Evolutionary conservation across 2,888 invertebrate genomes (phyloP), one percentile per base, ranked within the genome.

Genomic region (Nephrocerus scutellatus): DNA sequence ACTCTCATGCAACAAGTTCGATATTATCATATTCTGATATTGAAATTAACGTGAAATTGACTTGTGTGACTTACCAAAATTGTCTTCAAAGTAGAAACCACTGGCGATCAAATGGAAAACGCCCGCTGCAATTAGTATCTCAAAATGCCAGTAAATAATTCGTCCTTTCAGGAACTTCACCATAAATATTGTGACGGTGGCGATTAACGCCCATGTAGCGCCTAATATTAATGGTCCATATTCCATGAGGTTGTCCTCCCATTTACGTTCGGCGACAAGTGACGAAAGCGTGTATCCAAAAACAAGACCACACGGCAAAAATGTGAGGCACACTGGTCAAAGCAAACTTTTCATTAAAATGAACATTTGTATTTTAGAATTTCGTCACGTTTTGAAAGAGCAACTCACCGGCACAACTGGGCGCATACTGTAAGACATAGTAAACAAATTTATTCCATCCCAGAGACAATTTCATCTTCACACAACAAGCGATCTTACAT

Each of bases 201-300:
- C 47, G 8, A 59, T 16, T 5, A 56, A 24, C 5, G 60, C 53
- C 37, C 52, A 46, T 26, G 55, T 52, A 30, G 53, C 52, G 20
- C 61, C 63, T 39, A 63, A 35, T 32, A 63, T 62, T 34, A 62
- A 40, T 2, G 63, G 63, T 5, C 62, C 64, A 49, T 63, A 63
- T 22, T 54, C 50, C 5, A 51, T 49, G 6, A 60, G 40, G 1
- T 53, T 49, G 2, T 31, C 35, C 3, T 49, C 38, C 3, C 38
- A 20, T 32, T 54, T 54, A 1, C 59, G 50, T 21, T 62, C 54
- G 14, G 60, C 55, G 15, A 59, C 51, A 45, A 64, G 57, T 18
- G 60, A 52, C 19, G 58, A 55, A 32, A 63, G 53, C 10, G 61
- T 64, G 20, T 63, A 62, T 36, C 63, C 63, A 44, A 62, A 60